Evolutionary conservation across 2,888 invertebrate species (phyloP).

Genomic region (Crepidodera aurea): DNA sequence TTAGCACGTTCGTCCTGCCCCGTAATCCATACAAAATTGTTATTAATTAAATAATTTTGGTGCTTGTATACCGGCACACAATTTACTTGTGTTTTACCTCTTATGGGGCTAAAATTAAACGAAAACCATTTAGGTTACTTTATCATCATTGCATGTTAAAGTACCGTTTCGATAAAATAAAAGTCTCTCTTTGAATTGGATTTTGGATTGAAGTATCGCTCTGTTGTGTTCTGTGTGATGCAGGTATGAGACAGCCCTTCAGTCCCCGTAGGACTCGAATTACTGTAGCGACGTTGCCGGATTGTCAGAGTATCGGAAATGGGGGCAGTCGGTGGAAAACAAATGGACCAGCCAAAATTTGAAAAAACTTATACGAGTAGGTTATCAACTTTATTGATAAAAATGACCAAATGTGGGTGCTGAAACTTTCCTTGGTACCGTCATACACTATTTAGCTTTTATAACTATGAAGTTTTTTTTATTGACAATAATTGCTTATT

Average conservation of each 20-base stretch:
- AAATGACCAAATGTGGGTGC: too few species aligned
- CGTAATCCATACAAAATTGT: too few species aligned
- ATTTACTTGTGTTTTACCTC: not conserved
- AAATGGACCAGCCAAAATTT: too few species aligned
- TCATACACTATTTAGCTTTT: too few species aligned
- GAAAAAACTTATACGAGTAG: too few species aligned
- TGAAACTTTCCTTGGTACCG: too few species aligned
- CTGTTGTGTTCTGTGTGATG: conserved; percentile 26
- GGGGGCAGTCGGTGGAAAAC: too few species aligned
- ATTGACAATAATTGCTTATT: too few species aligned
- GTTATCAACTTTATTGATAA: too few species aligned
- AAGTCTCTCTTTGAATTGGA: conserved; percentile 38
- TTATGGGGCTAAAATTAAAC: conserved; percentile 31
- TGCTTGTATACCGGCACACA: not conserved
- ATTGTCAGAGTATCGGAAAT: not conserved
- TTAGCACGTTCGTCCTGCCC: too few species aligned
- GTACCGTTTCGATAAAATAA: conserved; percentile 45
- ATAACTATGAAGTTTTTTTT: too few species aligned
- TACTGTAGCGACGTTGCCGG: not conserved
- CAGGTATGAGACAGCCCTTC: conserved; percentile 35
- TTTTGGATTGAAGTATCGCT: conserved; percentile 40
- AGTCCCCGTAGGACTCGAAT: conserved; percentile 22
- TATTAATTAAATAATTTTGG: too few species aligned
- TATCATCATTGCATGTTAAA: conserved; percentile 44
- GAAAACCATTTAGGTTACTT: conserved; percentile 35